Base-by-base conservation (phyloP, 2,797 vertebrate genomes). In the Epinephelus coioides region DNA sequence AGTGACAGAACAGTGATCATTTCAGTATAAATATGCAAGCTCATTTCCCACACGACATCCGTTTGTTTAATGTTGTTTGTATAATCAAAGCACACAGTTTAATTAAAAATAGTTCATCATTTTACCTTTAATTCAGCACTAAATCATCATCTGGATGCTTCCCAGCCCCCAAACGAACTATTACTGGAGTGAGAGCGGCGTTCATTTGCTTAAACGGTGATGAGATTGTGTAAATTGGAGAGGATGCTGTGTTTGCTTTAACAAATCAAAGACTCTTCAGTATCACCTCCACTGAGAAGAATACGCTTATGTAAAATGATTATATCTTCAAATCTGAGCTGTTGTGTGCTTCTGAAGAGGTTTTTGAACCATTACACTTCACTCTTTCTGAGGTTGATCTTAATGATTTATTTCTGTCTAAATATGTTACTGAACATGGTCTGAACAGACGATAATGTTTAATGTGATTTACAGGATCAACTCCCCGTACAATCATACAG, bases 381-480 rank as follows among this genome's bases (percentile, higher is more conserved):
- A 12, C 12, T 5, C 40, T 5, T 40, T 23, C 12, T 23, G 3
- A n/a, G 14, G 44, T 15, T 47, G 8, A 68, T 43, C 15, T n/a
- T 51, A 27, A 34, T 62, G 13, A 44, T 56, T 66, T 0, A 57
- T 67, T 72, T 69, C 44, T 23, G 8, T 59, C 65, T 47, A 40
- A 30, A 57, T 25, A 49, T 67, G 18, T 30, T 44, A 15, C 44
- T 43, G 25, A 55, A 30, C 64, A 18, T 10, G 6, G 25, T 43
- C 64, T 68, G 44, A 66, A 34, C 13, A 59, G 51, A 75, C 13
- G 56, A 63, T 34, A 12, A 56, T 59, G 15, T 15, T 21, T 46
- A n/a, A 76, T 72, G 25, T 40, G 2, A 76, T 87, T 81, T 76
- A 69, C 21, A 40, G 34, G 73, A 68, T 73, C 50, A 72, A 15